These are phyloP conservation scores for Cephonodes hylas DNA, from an alignment of 2,888 invertebrate species.

Conservation along the genomic window DNA sequence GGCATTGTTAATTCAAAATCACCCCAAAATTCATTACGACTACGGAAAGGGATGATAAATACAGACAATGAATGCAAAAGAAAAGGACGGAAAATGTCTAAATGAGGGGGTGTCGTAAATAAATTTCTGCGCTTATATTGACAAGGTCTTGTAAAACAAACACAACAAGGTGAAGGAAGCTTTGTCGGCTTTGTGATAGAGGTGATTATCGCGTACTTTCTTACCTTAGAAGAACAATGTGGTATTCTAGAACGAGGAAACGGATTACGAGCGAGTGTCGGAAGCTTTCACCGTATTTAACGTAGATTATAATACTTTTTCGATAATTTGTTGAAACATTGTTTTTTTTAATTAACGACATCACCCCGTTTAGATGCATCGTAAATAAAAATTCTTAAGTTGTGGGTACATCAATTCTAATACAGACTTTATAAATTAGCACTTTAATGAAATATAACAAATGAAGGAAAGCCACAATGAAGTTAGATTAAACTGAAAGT, in stretches of 20 bases:
- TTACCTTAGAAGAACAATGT: constrained; percentile 49
- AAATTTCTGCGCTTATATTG: constrained; percentile 61
- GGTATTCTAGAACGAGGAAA: constrained; percentile 56
- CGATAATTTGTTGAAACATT: constrained; percentile 32
- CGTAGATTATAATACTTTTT: constrained; percentile 52
- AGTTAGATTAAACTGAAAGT: too few species aligned
- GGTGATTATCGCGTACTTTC: constrained; percentile 31
- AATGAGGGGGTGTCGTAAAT: constrained; percentile 74
- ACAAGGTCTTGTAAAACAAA: constrained; percentile 55
- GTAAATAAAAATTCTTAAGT: too few species aligned
- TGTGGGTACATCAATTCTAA: too few species aligned
- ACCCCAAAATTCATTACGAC: constrained; percentile 65
- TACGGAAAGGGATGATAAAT: constrained; percentile 45
- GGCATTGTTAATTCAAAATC: constrained; percentile 69
- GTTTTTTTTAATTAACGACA: constrained; percentile 19
- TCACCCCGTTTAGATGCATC: too few species aligned
- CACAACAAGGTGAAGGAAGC: constrained; percentile 19
- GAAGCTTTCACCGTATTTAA: constrained; percentile 63
- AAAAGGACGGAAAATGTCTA: constrained; percentile 54
- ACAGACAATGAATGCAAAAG: constrained; percentile 30
- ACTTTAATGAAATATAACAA: too few species aligned
- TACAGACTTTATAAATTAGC: too few species aligned
- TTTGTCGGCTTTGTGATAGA: constrained; percentile 25
- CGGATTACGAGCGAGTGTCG: constrained; percentile 59
- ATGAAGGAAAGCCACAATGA: too few species aligned